Conservation (phyloP, 2,797 vertebrate species). For the Moxostoma hubbsi region DNA sequence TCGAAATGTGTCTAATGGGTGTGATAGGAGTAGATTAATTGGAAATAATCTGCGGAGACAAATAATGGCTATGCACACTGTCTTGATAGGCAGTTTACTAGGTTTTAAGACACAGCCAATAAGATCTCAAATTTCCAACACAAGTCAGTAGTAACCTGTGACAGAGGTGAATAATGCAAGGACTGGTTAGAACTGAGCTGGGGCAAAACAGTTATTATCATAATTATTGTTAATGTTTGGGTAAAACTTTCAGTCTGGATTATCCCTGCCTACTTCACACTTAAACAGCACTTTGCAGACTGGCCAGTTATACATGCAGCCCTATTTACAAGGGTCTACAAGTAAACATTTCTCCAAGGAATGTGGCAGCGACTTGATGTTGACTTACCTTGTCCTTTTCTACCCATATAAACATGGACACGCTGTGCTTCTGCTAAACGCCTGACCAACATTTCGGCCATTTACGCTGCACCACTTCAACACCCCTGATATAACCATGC, state of each 20-base stretch:
- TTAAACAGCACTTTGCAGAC: neutral
- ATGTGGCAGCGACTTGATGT: slow-evolving; percentile 17
- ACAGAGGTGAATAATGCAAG: neutral
- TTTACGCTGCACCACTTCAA: neutral
- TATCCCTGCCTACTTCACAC: neutral
- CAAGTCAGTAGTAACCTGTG: neutral
- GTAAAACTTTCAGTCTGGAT: neutral
- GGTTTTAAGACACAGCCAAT: neutral
- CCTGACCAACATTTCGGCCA: neutral
- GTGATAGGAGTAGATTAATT: slow-evolving; percentile 20
- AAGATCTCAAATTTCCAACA: neutral
- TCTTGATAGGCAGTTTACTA: neutral
- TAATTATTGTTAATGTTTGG: slow-evolving; percentile 13
- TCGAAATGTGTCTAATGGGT: slow-evolving; percentile 7
- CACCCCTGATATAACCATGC: neutral
- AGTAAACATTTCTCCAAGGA: slow-evolving; percentile 22
- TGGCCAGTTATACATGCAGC: neutral
- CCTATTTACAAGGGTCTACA: slow-evolving; percentile 14
- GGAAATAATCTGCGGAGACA: neutral
- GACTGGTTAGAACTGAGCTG: neutral
- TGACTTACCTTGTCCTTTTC: slow-evolving; percentile 14
- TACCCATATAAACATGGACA: slow-evolving; percentile 35
- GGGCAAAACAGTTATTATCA: slow-evolving; percentile 7
- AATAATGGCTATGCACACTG: slow-evolving; percentile 1
- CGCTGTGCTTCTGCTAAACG: slow-evolving; percentile 3